Evolutionary conservation across 2,113 vertebrate genomes (phyloP).

Genomic region (Laterallus jamaicensis): DNA sequence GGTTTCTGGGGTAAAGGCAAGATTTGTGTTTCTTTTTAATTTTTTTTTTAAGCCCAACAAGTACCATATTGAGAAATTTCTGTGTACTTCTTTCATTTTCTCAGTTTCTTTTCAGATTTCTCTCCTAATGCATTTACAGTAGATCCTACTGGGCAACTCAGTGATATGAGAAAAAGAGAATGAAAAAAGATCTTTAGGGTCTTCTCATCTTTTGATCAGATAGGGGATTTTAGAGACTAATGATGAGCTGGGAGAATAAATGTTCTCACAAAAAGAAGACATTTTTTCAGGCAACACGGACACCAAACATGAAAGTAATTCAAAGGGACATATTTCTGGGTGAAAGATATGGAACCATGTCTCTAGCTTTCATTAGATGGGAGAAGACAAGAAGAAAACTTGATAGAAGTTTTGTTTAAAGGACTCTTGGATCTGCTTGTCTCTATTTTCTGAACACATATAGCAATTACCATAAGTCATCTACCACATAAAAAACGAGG

Average conservation of each 20-base stretch:
- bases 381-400: neutral
- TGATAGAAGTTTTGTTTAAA: neutral
- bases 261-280: neutral
- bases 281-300: neutral
- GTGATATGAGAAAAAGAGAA: neutral
- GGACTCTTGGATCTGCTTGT: neutral
- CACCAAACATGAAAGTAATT: neutral
- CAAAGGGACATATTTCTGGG: neutral
- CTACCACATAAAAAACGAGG: neutral
- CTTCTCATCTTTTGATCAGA: neutral
- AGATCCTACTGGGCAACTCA: neutral
- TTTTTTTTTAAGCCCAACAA: neutral
- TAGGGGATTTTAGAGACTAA: neutral
- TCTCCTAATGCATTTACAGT: neutral
- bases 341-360: neutral
- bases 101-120: conserved; percentile 1
- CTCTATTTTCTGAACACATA: neutral
- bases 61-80: neutral
- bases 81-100: neutral
- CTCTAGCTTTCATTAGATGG: neutral
- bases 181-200: neutral
- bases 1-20: neutral
- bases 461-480: neutral
- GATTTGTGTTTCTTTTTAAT: neutral
- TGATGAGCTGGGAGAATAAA: neutral